These are phyloP conservation scores for Platanista minor DNA, from an alignment of 2,113 vertebrate species.

Conservation along the genomic window DNA sequence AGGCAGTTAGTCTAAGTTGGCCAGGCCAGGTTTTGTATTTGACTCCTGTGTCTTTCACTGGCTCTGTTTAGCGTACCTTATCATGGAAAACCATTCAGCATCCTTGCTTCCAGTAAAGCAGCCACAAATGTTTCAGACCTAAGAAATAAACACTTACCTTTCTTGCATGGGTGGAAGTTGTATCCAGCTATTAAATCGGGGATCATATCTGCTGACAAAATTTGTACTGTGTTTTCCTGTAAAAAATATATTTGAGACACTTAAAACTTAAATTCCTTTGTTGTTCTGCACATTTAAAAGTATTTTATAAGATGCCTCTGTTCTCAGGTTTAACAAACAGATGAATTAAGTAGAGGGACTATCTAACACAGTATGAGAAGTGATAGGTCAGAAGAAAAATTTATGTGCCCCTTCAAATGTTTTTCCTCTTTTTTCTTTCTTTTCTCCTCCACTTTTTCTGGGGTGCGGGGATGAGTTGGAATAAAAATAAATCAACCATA, in stretches of 20 bases:
- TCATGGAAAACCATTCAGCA: conserved; percentile 40
- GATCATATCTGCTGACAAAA: conserved; percentile 98
- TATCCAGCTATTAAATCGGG: conserved; percentile 99
- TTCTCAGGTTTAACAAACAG: background rate
- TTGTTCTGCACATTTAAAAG: background rate
- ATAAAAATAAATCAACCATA: background rate
- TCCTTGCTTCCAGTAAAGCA: background rate
- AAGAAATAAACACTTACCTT: conserved; percentile 85
- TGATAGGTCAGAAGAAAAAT: background rate
- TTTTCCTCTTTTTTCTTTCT: background rate
- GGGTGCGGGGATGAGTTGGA: background rate
- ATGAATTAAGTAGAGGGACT: background rate
- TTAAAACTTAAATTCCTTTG: conserved; percentile 55
- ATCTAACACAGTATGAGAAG: background rate
- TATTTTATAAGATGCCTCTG: background rate
- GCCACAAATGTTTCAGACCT: conserved; percentile 45
- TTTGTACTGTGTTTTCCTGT: conserved; percentile 99
- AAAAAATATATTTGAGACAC: conserved; percentile 82
- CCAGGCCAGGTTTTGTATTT: background rate
- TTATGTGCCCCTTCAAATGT: background rate
- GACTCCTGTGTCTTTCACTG: background rate
- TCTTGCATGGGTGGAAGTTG: conserved; percentile 99
- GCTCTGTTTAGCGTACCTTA: background rate
- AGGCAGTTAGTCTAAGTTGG: background rate
- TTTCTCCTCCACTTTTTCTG: background rate